phyloP scores from a whole-genome alignment of 2,797 vertebrate species.

The Acanthopagrus latus region DNA sequence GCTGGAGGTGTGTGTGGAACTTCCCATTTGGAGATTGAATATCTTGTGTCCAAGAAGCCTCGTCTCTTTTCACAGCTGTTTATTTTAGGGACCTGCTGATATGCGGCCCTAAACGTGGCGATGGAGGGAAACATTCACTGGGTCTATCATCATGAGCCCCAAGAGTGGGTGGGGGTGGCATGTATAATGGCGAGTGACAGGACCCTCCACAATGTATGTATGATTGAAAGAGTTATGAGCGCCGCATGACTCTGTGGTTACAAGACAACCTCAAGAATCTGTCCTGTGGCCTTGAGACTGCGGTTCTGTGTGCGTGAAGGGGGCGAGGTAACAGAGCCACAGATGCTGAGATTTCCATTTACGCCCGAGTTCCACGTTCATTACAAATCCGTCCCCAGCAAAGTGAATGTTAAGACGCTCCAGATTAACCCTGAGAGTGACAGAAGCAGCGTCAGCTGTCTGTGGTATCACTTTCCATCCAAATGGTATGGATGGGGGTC shows the following conservation, averaged over 20 bases:
- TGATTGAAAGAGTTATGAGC: slow-evolving; percentile 59
- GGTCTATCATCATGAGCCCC: slow-evolving; percentile 27
- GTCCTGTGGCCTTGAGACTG: slow-evolving; percentile 35
- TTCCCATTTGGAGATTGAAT: slow-evolving; percentile 40
- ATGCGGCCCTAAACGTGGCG: slow-evolving; percentile 26
- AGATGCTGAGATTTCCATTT: slow-evolving; percentile 75
- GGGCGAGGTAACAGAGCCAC: slow-evolving; percentile 25
- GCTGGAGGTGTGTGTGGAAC: slow-evolving; percentile 19
- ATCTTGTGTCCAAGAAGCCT: slow-evolving; percentile 42
- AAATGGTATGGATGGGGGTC: slow-evolving; percentile 78
- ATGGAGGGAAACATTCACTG: slow-evolving; percentile 48
- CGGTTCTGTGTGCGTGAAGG: slow-evolving; percentile 17
- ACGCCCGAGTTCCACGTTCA: slow-evolving; percentile 74
- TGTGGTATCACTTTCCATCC: slow-evolving; percentile 83
- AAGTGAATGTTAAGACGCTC: slow-evolving; percentile 81
- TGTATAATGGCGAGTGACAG: slow-evolving; percentile 30
- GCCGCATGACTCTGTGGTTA: slow-evolving; percentile 59
- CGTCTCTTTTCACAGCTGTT: slow-evolving; percentile 44
- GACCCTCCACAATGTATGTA: slow-evolving; percentile 42
- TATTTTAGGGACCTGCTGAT: slow-evolving; percentile 67
- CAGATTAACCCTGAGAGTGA: slow-evolving; percentile 81
- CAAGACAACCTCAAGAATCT: slow-evolving; percentile 59
- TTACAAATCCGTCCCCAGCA: slow-evolving; percentile 70
- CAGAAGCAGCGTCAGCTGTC: slow-evolving; percentile 84
- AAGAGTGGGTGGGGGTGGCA: slow-evolving; percentile 19